These are phyloP conservation scores for Bathybates hornii DNA, from an alignment of 2,113 vertebrate species.

Conservation along the genomic window DNA sequence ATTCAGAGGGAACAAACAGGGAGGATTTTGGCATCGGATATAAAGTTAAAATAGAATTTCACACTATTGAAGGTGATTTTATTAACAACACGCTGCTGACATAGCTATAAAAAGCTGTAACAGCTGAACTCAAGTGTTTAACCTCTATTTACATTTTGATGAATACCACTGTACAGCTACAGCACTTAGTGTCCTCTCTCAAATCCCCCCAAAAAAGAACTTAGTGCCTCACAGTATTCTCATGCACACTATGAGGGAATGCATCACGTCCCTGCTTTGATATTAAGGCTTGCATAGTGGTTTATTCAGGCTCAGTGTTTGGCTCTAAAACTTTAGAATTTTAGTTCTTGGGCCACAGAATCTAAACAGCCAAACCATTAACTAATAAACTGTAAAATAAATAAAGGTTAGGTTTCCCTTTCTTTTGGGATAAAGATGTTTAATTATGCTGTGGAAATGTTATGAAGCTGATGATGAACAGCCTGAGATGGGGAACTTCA, in stretches of 20 bases:
- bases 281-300: not conserved
- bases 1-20: not conserved
- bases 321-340: not conserved
- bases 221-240: not conserved
- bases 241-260: not conserved
- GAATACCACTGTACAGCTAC: not conserved
- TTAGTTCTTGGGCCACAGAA: not conserved
- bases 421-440: not conserved
- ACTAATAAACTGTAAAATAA: not conserved
- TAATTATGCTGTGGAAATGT: not conserved
- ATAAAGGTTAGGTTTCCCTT: not conserved
- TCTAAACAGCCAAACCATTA: not conserved
- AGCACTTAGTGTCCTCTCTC: not conserved
- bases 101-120: not conserved
- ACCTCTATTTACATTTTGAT: conserved; percentile 33
- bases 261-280: not conserved
- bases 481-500: not conserved
- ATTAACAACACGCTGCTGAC: not conserved
- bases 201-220: not conserved
- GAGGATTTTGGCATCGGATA: not conserved
- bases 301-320: not conserved
- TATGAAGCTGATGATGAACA: not conserved
- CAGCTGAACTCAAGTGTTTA: not conserved
- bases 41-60: not conserved
- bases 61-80: not conserved